A percentile compares a stretch with the other conserved stretches of the same genome.
phyloP scores from a whole-genome alignment of 2,797 vertebrate species.

The Notoglanidium macrostoma region DNA sequence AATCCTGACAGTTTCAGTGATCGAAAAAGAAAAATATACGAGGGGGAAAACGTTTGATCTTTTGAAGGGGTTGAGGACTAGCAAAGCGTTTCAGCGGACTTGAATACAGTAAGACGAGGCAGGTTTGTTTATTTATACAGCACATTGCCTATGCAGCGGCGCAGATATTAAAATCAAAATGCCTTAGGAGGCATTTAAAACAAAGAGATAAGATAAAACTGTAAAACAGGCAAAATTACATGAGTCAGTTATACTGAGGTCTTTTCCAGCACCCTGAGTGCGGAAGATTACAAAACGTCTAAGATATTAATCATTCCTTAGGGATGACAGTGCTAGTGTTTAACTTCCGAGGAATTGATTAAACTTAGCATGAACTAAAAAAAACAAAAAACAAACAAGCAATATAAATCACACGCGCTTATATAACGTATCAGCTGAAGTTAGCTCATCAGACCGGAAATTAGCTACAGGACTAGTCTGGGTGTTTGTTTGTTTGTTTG shows the following conservation, averaged over 20 bases:
- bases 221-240: neutral
- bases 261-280: neutral
- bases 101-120: neutral
- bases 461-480: neutral
- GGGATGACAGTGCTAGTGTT: neutral
- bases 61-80: neutral
- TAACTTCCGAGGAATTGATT: neutral
- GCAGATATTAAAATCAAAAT: neutral
- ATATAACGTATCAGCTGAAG: neutral
- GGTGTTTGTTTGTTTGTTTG: neutral
- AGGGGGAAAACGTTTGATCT: neutral
- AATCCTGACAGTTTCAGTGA: neutral
- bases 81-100: neutral
- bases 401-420: neutral
- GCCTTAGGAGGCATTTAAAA: neutral
- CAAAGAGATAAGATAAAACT: neutral
- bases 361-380: neutral
- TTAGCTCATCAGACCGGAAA: neutral
- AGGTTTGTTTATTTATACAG: neutral
- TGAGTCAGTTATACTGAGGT: neutral
- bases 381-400: neutral
- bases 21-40: neutral
- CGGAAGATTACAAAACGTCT: neutral
- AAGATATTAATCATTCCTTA: neutral
- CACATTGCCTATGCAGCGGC: neutral